These are phyloP conservation scores for Drosophila kanapiae DNA, from an alignment of 1,140 invertebrate species.

Conservation along the genomic window DNA sequence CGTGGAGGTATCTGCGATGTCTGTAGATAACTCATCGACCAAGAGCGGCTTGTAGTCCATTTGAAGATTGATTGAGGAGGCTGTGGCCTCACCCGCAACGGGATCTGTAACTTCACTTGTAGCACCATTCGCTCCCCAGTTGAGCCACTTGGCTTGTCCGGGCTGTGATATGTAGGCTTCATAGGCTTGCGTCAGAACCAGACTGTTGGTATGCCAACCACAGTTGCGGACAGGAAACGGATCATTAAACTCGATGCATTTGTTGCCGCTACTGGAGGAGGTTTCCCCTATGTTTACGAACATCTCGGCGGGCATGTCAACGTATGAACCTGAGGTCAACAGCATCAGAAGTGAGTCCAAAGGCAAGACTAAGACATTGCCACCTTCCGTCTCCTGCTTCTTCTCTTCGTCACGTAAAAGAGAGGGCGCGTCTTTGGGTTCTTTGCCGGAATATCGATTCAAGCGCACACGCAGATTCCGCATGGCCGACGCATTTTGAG, in stretches of 20 bases:
- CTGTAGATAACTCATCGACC: slow-evolving; percentile 17
- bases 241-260: slow-evolving; percentile 57
- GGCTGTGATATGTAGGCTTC: slow-evolving; percentile 34
- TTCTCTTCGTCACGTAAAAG: slow-evolving; percentile 14
- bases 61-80: slow-evolving; percentile 6
- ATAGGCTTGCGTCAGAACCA: slow-evolving; percentile 42
- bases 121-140: slow-evolving; percentile 7
- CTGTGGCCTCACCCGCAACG: not conserved
- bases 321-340: slow-evolving; percentile 49
- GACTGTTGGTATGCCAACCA: slow-evolving; percentile 71
- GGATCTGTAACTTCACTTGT: not conserved
- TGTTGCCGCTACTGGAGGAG: slow-evolving; percentile 16
- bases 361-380: slow-evolving; percentile 54
- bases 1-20: not conserved
- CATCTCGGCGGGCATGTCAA: slow-evolving; percentile 69
- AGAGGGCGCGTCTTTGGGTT: not conserved
- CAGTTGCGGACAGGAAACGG: slow-evolving; percentile 61
- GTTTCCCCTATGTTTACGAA: slow-evolving; percentile 41
- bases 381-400: not conserved
- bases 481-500: slow-evolving; percentile 6
- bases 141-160: slow-evolving; percentile 48
- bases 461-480: slow-evolving; percentile 44
- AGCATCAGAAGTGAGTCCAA: slow-evolving; percentile 71
- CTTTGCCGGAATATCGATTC: slow-evolving; percentile 39
- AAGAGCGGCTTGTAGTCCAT: slow-evolving; percentile 29